A percentile compares a stretch with the other conserved stretches of the same genome.
Evolutionary conservation across 2,113 vertebrate species (phyloP).

Genomic region (Aythya baeri): DNA sequence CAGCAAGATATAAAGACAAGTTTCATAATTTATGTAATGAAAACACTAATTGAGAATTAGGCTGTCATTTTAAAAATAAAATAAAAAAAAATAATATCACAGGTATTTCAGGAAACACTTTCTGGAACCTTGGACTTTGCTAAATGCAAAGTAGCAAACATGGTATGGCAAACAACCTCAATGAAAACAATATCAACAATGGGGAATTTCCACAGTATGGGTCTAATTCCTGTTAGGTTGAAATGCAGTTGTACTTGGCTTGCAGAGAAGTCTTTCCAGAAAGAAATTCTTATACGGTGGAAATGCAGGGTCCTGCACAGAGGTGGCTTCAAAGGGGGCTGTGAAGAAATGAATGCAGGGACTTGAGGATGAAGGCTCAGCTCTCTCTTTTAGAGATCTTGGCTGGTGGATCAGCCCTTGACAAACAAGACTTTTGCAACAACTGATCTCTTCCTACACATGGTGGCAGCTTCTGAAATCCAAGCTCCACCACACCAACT

Average conservation of each 20-base stretch:
- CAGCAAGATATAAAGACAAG: background rate
- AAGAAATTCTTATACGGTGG: background rate
- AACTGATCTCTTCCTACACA: background rate
- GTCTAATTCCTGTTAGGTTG: background rate
- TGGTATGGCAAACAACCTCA: fast-evolving
- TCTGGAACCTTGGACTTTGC: background rate
- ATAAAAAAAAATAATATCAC: background rate
- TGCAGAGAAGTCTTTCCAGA: background rate
- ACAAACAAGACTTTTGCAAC: background rate
- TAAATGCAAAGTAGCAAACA: background rate
- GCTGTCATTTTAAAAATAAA: background rate
- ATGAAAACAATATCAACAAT: background rate
- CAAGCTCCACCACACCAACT: background rate
- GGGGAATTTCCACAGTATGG: background rate
- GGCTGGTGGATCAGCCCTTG: background rate
- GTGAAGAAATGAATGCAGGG: background rate
- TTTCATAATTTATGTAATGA: background rate
- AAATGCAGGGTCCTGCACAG: background rate
- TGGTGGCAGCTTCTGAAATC: background rate
- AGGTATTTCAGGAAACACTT: background rate
- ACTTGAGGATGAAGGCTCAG: background rate
- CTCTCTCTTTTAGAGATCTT: background rate
- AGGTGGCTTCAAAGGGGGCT: background rate
- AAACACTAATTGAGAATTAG: background rate
- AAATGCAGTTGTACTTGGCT: background rate